phyloP scores from a whole-genome alignment of 37 sponge, comb jelly and placozoan genomes.

The Ephydatia muelleri region DNA sequence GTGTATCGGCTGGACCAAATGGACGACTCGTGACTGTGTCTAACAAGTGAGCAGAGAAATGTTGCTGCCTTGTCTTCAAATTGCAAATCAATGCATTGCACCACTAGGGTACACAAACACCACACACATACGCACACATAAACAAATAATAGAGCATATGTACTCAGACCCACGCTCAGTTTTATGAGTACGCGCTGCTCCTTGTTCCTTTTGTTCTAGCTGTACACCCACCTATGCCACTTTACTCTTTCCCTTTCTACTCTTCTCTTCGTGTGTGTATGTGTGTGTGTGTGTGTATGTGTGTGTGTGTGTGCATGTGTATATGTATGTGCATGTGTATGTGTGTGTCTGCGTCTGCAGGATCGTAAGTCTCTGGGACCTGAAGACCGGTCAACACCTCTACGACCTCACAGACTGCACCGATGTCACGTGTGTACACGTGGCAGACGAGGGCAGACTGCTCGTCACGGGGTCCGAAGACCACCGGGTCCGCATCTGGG shows the following conservation, averaged over 20 bases:
- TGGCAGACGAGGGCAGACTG: slow-evolving; percentile 43
- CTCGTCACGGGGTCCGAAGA: slow-evolving; percentile 40
- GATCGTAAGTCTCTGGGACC: slow-evolving; percentile 35
- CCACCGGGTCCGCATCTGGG: slow-evolving; percentile 54
- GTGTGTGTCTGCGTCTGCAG: slow-evolving; percentile 1
- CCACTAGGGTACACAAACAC: not conserved
- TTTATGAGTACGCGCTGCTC: not conserved
- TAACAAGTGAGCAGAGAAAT: not conserved
- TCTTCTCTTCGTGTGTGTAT: not conserved
- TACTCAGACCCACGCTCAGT: not conserved
- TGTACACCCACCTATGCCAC: too few species aligned
- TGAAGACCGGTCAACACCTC: slow-evolving; percentile 15
- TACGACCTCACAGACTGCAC: slow-evolving; percentile 30
- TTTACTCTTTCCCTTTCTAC: too few species aligned
- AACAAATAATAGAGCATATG: not conserved
- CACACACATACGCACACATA: not conserved
- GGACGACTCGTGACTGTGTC: slow-evolving; percentile 2
- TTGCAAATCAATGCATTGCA: not conserved
- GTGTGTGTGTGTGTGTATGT: not conserved
- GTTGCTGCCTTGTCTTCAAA: not conserved
- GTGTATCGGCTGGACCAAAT: slow-evolving; percentile 11
- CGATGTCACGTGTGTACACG: not conserved
- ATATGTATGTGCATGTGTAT: not conserved
- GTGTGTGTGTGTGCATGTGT: not conserved
- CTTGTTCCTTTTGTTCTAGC: not conserved